Evolutionary conservation across 2,888 invertebrate species (phyloP).

Genomic region (Tryphoninae sp.): DNA sequence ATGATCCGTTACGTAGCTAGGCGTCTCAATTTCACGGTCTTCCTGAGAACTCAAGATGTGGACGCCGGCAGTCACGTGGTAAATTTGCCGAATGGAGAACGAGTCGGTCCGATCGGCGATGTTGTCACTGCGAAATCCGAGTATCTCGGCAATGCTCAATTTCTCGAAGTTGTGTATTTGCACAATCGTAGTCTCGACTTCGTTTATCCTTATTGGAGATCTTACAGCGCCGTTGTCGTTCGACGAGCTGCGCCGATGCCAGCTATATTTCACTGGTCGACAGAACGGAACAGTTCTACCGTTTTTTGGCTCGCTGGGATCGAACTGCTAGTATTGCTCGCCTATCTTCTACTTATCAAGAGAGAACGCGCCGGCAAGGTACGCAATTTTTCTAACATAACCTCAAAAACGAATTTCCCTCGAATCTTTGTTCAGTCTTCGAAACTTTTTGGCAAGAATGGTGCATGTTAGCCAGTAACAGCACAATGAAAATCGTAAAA

Average conservation of each 20-base stretch:
- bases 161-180: constrained; percentile 48
- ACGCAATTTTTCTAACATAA: background rate
- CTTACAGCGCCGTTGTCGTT: constrained; percentile 55
- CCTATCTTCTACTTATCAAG: constrained; percentile 14
- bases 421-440: background rate
- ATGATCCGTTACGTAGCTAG: constrained; percentile 47
- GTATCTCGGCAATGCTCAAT: constrained; percentile 54
- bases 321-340: constrained; percentile 9
- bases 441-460: background rate
- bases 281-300: background rate
- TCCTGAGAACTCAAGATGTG: constrained; percentile 39
- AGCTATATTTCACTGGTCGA: constrained; percentile 19
- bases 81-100: constrained; percentile 39
- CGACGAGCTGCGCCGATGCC: constrained; percentile 40
- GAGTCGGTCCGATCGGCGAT: constrained; percentile 60
- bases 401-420: background rate
- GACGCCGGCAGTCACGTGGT: constrained; percentile 48
- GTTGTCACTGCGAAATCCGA: constrained; percentile 54
- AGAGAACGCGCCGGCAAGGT: background rate
- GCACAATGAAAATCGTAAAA: no score
- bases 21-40: constrained; percentile 59
- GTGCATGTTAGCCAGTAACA: background rate
- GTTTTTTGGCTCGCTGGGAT: constrained; percentile 4
- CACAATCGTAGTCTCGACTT: constrained; percentile 17
- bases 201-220: constrained; percentile 57